Conservation (phyloP, 1,140 invertebrate species). For the Euwallacea fornicatus region DNA sequence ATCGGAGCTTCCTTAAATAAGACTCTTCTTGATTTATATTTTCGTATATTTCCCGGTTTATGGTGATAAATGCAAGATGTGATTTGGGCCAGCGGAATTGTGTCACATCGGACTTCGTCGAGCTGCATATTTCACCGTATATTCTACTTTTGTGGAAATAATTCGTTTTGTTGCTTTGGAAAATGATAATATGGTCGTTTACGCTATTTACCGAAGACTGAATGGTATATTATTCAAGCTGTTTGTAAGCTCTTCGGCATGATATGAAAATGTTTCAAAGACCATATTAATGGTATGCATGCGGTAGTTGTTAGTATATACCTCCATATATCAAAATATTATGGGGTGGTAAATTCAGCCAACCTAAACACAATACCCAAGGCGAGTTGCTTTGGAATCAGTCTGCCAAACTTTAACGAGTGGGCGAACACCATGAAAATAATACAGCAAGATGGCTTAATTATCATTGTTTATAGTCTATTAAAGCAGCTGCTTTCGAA, state of each 20-base stretch:
- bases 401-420: not conserved
- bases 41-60: constrained; percentile 33
- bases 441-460: not conserved
- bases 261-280: too few species aligned
- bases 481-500: not conserved
- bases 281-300: too few species aligned
- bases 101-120: not conserved
- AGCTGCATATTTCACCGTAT: not conserved
- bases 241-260: too few species aligned
- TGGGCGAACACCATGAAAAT: not conserved
- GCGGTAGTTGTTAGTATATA: too few species aligned
- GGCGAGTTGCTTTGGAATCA: too few species aligned
- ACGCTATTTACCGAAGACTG: not conserved
- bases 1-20: constrained; percentile 37
- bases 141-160: not conserved
- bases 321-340: too few species aligned
- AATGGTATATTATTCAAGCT: not conserved
- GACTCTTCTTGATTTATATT: constrained; percentile 33
- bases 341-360: too few species aligned
- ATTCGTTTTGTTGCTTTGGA: not conserved
- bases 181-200: not conserved
- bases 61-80: constrained; percentile 35
- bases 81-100: constrained; percentile 4
- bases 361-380: too few species aligned
- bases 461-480: constrained; percentile 3